These are phyloP conservation scores for Ambastaia sidthimunki DNA, from an alignment of 2,797 vertebrate genomes.

Conservation along the genomic window DNA sequence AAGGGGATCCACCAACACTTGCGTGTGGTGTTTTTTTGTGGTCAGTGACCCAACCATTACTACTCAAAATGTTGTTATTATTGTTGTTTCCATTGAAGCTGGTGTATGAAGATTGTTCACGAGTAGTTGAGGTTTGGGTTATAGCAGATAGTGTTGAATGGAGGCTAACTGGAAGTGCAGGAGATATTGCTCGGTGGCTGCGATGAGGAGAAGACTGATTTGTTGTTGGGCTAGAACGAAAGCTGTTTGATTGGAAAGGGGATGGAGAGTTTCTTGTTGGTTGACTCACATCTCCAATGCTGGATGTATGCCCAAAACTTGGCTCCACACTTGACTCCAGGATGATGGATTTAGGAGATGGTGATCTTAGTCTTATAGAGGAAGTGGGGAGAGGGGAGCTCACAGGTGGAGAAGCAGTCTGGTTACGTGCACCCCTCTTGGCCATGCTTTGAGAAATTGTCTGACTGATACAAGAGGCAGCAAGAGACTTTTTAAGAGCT, in stretches of 20 bases:
- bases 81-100: slow-evolving; percentile 65
- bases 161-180: slow-evolving; percentile 44
- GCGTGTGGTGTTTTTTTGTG: slow-evolving; percentile 48
- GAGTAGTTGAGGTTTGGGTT: slow-evolving; percentile 16
- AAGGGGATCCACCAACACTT: slow-evolving; percentile 49
- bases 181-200: slow-evolving; percentile 49
- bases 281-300: slow-evolving; percentile 52
- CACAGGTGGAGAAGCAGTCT: slow-evolving; percentile 37
- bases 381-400: slow-evolving; percentile 53
- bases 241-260: slow-evolving; percentile 55
- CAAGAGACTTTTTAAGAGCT: slow-evolving; percentile 81
- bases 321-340: slow-evolving; percentile 39
- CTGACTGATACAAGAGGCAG: slow-evolving; percentile 86
- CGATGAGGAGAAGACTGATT: slow-evolving; percentile 53
- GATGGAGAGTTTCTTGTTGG: slow-evolving; percentile 53
- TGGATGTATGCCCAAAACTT: slow-evolving; percentile 12
- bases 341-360: slow-evolving; percentile 65
- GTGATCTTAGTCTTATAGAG: slow-evolving; percentile 59
- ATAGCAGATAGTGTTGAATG: slow-evolving; percentile 31
- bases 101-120: slow-evolving; percentile 41
- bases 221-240: slow-evolving; percentile 48
- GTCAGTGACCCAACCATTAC: slow-evolving; percentile 51
- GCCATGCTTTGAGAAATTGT: slow-evolving; percentile 84
- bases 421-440: slow-evolving; percentile 65
- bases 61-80: slow-evolving; percentile 57